Evolutionary conservation across 2,113 vertebrate genomes (phyloP).

Genomic region (Amphiprion percula): DNA sequence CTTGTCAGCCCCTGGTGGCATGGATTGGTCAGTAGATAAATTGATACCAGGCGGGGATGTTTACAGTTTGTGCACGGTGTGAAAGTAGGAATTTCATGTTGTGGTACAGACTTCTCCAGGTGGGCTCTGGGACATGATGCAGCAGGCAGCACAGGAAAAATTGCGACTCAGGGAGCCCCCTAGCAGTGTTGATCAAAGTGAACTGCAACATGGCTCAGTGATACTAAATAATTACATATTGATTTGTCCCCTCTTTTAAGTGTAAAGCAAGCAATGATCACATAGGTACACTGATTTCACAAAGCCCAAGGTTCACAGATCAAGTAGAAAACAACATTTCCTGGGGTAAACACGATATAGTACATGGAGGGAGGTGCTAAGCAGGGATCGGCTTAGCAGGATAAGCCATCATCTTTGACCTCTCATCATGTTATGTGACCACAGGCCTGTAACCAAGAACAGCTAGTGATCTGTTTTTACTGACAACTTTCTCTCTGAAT

Average conservation of each 20-base stretch:
- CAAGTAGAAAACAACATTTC: conserved; percentile 28
- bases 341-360: conserved; percentile 22
- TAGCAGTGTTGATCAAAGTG: conserved; percentile 87
- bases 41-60: conserved; percentile 76
- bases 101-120: conserved; percentile 76
- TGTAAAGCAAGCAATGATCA: conserved; percentile 56
- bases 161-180: conserved; percentile 74
- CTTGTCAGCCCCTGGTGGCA: conserved; percentile 60
- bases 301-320: conserved; percentile 48
- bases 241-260: conserved; percentile 76
- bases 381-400: not conserved
- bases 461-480: not conserved
- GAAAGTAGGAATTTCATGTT: conserved; percentile 64
- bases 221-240: conserved; percentile 89
- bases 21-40: conserved; percentile 70
- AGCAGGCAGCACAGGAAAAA: conserved; percentile 81
- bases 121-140: conserved; percentile 84
- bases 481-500: conserved; percentile 20
- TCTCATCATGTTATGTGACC: conserved; percentile 3
- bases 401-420: not conserved
- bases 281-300: conserved; percentile 52
- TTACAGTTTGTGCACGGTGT: conserved; percentile 69
- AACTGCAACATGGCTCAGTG: conserved; percentile 85
- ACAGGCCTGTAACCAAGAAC: not conserved
- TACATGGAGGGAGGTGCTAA: conserved; percentile 9